Evolutionary conservation across 2,888 invertebrate genomes (phyloP), one percentile per base, ranked within the genome.

Genomic region (Tanytarsus gracilentus): DNA sequence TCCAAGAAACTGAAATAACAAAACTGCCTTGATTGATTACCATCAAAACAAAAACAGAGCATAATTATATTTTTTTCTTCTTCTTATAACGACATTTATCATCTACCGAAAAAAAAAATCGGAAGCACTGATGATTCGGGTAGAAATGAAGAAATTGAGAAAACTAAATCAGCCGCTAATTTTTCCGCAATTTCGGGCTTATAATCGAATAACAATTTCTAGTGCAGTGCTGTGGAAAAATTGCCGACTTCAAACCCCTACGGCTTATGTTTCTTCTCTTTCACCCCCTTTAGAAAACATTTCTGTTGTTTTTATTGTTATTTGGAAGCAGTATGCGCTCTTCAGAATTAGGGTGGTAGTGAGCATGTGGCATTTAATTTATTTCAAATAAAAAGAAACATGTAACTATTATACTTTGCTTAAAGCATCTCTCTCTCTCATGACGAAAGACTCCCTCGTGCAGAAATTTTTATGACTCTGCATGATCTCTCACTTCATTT

Each of bases 161-260:
- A 40, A 48, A 58, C 9, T 40, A 58, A 59, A 72, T 73, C 72
- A 72, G 73, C 73, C 73, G 72, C 74, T 74, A 74, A 74, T 74
- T 74, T 74, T 73, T 73, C 73, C 74, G 72, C 73, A 74, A 74
- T 74, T 74, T 73, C 40, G 44, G 50, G 71, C 70, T 70, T 71
- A 69, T 74, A 74, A 73, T 73, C 69, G 68, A 73, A 72, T 71
- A 58, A 52, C 51, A 59, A 60, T 60, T 60, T 48, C 50, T 50
- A 7, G 25, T 60, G 49, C 60, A 60, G 49, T 36, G 23, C 50
- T 48, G 58, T 30, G 58, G 58, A 44, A 59, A 29, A 59, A 59
- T 48, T 48, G 49, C 21, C 55, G 55, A 56, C 55, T 56, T 25
- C 55, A 56, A 56, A 40, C 55, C 55, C 55, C 55, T 56, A 39